Base-by-base conservation (phyloP, 2,888 invertebrate genomes). In the Sisyra terminalis region DNA sequence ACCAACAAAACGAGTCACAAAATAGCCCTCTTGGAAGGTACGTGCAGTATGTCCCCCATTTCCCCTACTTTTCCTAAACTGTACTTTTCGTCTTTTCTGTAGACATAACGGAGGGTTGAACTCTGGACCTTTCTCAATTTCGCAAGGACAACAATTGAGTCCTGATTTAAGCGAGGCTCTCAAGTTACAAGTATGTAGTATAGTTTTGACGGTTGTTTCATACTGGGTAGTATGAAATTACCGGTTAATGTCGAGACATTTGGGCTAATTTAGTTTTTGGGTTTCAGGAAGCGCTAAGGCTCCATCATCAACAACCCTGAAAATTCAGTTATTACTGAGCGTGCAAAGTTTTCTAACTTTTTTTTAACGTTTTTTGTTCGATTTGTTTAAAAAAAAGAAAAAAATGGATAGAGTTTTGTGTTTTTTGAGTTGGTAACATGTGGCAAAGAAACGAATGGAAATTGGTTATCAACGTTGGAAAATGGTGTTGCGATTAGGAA, bases 311-410 rank as follows among this genome's bases (percentile, higher is more conserved):
- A 31, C 64, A 65, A 46, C 75, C 82, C 75, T 83, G 82, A 83
- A 79, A 78, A 66, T 79, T 79, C 67, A 78, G 70, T 69, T 80
- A 78, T 71, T 80, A 79, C 79, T 81, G 78, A 79, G 68, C 60
- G 60, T 57, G 55, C 53, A 50, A 51, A 52, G 54, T 56, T 31
- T 42, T 34, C 29, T 36, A 40, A 39, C 7, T 24, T 40, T 29
- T 38, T 40, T 44, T 15, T 35, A 11, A 24, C n/a, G n/a, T n/a
- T 24, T 24, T 24, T 3, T 5, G 24, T 24, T 35, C 16, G 16
- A 35, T 13, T 40, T 30, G 11, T 37, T 37, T 17, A 9, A 9
- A 15, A 17, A n/a, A 9, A 17, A 37, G 11, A n/a, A 14, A 37
- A 3, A 18, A 18, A 37, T n/a, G n/a, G n/a, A n/a, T n/a, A n/a